Base-by-base conservation (phyloP, 2,113 vertebrate species). In the Acrocephalus kingi region DNA sequence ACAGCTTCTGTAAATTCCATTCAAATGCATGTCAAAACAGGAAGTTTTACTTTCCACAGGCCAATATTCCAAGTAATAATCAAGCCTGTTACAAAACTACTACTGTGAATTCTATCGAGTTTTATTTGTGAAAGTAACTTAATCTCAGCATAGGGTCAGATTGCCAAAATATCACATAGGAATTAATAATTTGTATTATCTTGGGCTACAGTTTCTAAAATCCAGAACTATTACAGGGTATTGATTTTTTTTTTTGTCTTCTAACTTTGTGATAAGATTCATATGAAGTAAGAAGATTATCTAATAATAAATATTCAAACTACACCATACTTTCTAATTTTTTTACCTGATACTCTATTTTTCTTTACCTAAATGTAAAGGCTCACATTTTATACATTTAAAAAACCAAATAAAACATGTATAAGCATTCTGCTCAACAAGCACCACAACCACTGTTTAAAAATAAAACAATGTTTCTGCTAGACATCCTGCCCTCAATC, bases 151-250 rank as follows among this genome's bases (percentile, higher is more conserved):
- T 41, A 68, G 14, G 14, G 4, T 87, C 46, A 58, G 31, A 46
- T 11, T 49, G 28, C 12, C 78, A 58, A 87, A 79, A 76, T 39
- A 56, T 20, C 51, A 11, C 10, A 30, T 2, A 14, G 51, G 23
- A 80, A 66, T 16, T 3, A 76, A 49, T 25, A 82, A 8, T 72
- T 69, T 25, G 17, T 20, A 52, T 67, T 77, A 46, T 33, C 30
- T 35, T 54, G 28, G 74, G 16, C 46, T 73, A 33, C 16, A 48
- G 1, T 61, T 89, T 74, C 43, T 58, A 72, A 91, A 83, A 31
- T 2, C 4, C 8, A 56, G 24, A 74, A 35, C 11, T 35, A 66
- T 41, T 62, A 24, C 3, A 0, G 8, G 3, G 2, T n/a, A 27
- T 22, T 30, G 16, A 5, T 30, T 62, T 77, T 39, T 79, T 41